Evolutionary conservation across 2,113 vertebrate genomes (phyloP).

Genomic region (Gadus chalcogrammus): DNA sequence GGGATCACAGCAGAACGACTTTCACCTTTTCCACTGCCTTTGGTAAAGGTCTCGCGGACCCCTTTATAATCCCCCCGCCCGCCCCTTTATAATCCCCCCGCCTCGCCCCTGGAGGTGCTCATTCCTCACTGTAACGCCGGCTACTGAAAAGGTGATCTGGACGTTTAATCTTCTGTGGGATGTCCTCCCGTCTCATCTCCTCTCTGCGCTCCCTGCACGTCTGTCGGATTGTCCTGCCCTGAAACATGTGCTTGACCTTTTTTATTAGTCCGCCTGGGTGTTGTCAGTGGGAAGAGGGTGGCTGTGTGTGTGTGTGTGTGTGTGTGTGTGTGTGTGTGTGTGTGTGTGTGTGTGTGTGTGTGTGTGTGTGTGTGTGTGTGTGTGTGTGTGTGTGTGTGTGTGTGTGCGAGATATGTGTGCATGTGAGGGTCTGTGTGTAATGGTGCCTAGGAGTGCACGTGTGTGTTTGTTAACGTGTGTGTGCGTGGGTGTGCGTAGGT

Average conservation of each 20-base stretch:
- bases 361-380: too few relatives aligned
- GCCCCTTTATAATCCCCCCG: constrained; percentile 31
- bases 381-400: too few relatives aligned
- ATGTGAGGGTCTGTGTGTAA: too few relatives aligned
- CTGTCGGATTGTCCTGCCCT: constrained; percentile 21
- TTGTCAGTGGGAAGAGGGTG: background rate
- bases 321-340: too few relatives aligned
- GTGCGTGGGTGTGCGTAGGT: too few relatives aligned
- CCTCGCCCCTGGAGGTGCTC: constrained; percentile 8
- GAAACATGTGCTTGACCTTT: background rate
- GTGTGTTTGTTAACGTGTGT: too few relatives aligned
- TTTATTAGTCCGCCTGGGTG: background rate
- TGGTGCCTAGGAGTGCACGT: too few relatives aligned
- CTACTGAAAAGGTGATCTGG: constrained; percentile 51
- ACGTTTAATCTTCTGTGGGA: constrained; percentile 41
- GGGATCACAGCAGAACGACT: constrained; percentile 24
- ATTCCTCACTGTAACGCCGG: constrained; percentile 20
- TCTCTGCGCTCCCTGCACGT: constrained; percentile 6
- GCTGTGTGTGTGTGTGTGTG: too few relatives aligned
- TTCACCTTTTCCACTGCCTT: constrained; percentile 40
- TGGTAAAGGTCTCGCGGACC: constrained; percentile 28
- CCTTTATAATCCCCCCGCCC: background rate
- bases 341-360: too few relatives aligned
- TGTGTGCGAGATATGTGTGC: too few relatives aligned
- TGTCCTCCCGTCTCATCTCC: constrained; percentile 27